Percentiles rank a stretch among this genome's conserved stretches.
Conservation (phyloP, 2,113 vertebrate species). For the Mobula birostris region DNA sequence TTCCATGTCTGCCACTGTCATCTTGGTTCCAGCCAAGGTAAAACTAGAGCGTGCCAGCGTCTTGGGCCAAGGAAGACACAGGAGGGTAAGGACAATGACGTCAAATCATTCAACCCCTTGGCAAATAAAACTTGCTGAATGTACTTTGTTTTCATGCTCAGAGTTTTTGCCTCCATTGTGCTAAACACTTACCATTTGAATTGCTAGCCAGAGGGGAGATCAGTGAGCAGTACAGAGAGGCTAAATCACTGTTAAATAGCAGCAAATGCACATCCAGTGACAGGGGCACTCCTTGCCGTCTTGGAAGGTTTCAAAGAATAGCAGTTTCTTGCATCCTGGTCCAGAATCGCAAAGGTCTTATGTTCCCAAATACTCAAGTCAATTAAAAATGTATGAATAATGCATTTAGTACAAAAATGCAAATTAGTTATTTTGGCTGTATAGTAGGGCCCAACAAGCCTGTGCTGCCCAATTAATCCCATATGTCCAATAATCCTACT, state of each 20-base stretch:
- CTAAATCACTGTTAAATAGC: constrained; percentile 27
- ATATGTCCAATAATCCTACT: too few species aligned
- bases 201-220: neutral
- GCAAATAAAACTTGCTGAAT: neutral
- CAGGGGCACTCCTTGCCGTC: constrained; percentile 6
- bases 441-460: too few species aligned
- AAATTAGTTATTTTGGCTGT: too few species aligned
- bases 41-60: neutral
- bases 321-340: neutral
- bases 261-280: neutral
- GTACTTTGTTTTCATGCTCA: neutral
- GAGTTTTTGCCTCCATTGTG: neutral
- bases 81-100: too few species aligned
- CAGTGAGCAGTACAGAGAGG: neutral
- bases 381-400: too few species aligned
- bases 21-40: neutral
- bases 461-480: too few species aligned
- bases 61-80: neutral
- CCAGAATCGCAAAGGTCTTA: too few species aligned
- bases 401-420: too few species aligned
- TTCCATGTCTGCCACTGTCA: too few species aligned
- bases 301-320: constrained; percentile 27
- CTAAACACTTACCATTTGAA: neutral
- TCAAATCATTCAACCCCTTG: neutral
- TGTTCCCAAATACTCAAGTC: too few species aligned